Evolutionary conservation across 2,113 vertebrate species (phyloP).

Genomic region (Crotalus tigris): DNA sequence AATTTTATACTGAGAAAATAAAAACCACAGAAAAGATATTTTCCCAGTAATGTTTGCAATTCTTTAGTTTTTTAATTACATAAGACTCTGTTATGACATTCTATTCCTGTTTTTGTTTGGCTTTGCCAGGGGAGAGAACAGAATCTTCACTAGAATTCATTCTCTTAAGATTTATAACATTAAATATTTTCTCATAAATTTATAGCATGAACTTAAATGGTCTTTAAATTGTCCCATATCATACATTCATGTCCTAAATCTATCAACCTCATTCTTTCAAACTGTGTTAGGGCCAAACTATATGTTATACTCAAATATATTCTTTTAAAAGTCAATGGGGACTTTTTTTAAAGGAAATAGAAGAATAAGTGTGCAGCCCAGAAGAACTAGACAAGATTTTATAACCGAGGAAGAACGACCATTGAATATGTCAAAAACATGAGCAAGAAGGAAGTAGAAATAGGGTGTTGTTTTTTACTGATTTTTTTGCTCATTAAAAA

Average conservation of each 20-base stretch:
- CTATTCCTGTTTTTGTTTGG: constrained; percentile 60
- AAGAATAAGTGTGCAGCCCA: background rate
- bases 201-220: constrained; percentile 35
- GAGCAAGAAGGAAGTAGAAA: background rate
- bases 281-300: background rate
- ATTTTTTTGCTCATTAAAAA: background rate
- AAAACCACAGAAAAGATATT: constrained; percentile 56
- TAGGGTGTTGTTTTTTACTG: background rate
- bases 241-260: background rate
- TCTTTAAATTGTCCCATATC: constrained; percentile 20
- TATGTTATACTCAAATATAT: background rate
- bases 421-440: background rate
- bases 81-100: constrained; percentile 63
- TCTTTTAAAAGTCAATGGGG: background rate
- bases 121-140: constrained; percentile 56
- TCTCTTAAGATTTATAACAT: constrained; percentile 25
- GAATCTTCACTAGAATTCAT: constrained; percentile 44
- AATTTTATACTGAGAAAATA: constrained; percentile 59
- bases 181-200: constrained; percentile 54
- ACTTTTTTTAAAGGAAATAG: background rate
- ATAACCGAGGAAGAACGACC: background rate
- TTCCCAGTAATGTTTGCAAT: constrained; percentile 62
- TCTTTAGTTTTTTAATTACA: constrained; percentile 57
- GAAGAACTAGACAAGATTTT: background rate
- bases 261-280: background rate